Evolutionary conservation across 2,888 invertebrate genomes (phyloP).

Genomic region (Salpingus planirostris): DNA sequence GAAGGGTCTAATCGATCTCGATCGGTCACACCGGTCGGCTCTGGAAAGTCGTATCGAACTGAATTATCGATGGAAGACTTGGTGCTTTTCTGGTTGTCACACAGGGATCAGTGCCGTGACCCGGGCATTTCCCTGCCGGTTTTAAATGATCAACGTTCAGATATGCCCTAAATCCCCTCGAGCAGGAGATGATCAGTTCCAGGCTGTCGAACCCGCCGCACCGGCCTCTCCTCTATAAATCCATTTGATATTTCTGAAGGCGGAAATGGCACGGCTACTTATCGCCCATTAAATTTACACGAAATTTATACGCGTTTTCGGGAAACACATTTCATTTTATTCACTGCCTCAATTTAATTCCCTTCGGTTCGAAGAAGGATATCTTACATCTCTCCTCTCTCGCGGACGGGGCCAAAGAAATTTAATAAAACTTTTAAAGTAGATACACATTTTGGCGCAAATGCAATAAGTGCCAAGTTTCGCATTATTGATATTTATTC

Average conservation of each 20-base stretch:
- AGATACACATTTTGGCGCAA: conserved; percentile 16
- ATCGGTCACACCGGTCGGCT: conserved; percentile 10
- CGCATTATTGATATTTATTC: conserved; percentile 20
- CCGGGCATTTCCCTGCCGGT: conserved; percentile 30
- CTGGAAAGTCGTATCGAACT: no score
- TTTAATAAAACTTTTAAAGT: conserved; percentile 21
- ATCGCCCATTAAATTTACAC: conserved; percentile 31
- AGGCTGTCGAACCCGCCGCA: conserved; percentile 31
- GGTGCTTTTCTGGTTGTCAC: conserved; percentile 17
- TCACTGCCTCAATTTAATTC: conserved; percentile 10
- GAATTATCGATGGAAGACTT: no score
- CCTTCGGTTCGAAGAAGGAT: no score
- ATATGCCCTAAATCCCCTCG: conserved; percentile 25
- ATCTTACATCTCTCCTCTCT: conserved; percentile 9
- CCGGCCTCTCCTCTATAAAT: conserved; percentile 34
- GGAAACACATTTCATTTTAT: conserved; percentile 10
- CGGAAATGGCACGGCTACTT: conserved; percentile 35
- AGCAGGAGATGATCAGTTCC: conserved; percentile 32
- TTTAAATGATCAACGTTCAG: conserved; percentile 32
- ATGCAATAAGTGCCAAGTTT: conserved; percentile 22
- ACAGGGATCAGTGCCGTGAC: conserved; percentile 32
- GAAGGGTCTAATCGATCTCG: conserved; percentile 7
- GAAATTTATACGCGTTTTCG: conserved; percentile 15
- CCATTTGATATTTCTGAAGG: conserved; percentile 32
- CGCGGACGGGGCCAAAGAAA: conserved; percentile 9